phyloP scores from a whole-genome alignment of 2,888 invertebrate species.

The Eupelmus urozonus region DNA sequence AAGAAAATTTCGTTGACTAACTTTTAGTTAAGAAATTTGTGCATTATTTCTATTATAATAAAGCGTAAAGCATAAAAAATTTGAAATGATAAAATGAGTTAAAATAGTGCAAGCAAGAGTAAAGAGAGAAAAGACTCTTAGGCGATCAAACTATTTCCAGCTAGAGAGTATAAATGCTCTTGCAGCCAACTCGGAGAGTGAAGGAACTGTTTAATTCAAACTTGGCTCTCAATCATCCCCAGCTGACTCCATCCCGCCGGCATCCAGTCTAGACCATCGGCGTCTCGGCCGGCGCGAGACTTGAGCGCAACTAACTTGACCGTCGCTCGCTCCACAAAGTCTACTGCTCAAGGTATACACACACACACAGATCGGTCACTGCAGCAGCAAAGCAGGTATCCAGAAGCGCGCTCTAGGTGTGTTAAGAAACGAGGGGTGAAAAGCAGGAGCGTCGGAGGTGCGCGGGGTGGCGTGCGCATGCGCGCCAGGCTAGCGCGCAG shows the following conservation, averaged over 20 bases:
- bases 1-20: too few relatives aligned
- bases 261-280: background rate
- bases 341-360: background rate
- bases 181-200: too few relatives aligned
- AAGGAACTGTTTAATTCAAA: background rate
- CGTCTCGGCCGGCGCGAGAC: background rate
- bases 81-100: too few relatives aligned
- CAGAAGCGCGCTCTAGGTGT: too few relatives aligned
- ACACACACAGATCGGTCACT: too few relatives aligned
- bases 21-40: too few relatives aligned
- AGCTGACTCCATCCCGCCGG: background rate
- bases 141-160: background rate
- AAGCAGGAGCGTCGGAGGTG: too few relatives aligned
- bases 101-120: too few relatives aligned
- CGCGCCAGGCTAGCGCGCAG: conserved; percentile 30
- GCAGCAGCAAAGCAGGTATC: background rate
- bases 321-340: background rate
- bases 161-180: background rate
- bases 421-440: too few relatives aligned
- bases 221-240: background rate
- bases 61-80: too few relatives aligned
- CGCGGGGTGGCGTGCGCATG: conserved; percentile 10
- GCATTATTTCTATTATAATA: too few relatives aligned
- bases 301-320: background rate
- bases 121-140: background rate